Percentiles rank a stretch among this genome's conserved stretches.
Evolutionary conservation across 2,888 invertebrate species (phyloP).

Genomic region (Pyralis farinalis): DNA sequence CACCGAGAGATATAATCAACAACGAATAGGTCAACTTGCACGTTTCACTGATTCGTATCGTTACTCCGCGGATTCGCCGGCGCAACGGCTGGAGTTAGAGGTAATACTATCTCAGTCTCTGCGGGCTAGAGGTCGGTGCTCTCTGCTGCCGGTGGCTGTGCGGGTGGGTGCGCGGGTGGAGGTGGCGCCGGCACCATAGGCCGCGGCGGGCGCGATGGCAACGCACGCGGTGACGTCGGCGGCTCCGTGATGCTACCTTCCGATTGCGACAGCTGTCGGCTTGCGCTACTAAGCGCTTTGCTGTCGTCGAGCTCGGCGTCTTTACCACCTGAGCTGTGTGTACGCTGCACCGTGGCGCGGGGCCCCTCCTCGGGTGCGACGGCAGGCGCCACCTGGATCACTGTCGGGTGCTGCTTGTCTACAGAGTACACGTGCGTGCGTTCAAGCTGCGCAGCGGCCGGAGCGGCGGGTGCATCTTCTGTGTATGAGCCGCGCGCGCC

Average conservation of each 20-base stretch:
- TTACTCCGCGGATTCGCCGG: neutral
- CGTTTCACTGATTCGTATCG: too few species aligned
- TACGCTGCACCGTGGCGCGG: constrained; percentile 63
- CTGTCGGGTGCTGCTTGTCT: constrained; percentile 88
- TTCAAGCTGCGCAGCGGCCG: constrained; percentile 79
- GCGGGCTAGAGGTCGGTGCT: constrained; percentile 54
- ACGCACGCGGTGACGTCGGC: constrained; percentile 50
- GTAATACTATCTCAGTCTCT: constrained; percentile 6
- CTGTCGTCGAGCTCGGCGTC: constrained; percentile 65
- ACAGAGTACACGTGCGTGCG: constrained; percentile 86
- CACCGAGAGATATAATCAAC: neutral
- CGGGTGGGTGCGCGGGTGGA: constrained; percentile 36
- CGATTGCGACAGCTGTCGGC: constrained; percentile 77
- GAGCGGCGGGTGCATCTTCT: constrained; percentile 27
- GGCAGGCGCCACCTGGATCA: constrained; percentile 78
- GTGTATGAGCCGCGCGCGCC: constrained; percentile 52
- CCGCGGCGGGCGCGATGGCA: constrained; percentile 51
- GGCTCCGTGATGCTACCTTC: constrained; percentile 82
- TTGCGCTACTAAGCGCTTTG: constrained; percentile 54
- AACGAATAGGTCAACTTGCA: neutral
- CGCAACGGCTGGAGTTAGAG: constrained; percentile 9
- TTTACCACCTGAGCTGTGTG: constrained; percentile 69
- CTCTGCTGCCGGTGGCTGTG: constrained; percentile 34
- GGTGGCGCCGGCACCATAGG: constrained; percentile 57
- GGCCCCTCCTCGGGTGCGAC: constrained; percentile 39